Base-by-base conservation (phyloP, 2,113 vertebrate species). In the Notechis scutatus region DNA sequence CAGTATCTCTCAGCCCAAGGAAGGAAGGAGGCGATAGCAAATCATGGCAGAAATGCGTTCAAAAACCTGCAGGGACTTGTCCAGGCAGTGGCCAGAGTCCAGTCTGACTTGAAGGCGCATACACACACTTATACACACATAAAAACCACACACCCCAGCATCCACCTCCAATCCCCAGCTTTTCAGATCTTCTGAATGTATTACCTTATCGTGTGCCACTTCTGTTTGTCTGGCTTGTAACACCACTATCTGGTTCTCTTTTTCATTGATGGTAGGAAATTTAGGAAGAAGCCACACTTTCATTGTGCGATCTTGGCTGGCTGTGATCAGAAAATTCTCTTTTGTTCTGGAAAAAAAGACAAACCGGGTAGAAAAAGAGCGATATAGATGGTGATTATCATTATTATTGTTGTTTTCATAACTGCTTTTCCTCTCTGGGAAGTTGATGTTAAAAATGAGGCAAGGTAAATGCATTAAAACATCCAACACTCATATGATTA, bases 251-350 rank as follows among this genome's bases (percentile, higher is more conserved):
- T 39, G 24, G 29, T 59, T 23, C 12, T 47, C 42, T 50, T 93
- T 92, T 10, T 93, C 93, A 92, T 95, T 94, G 14, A 95, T 92
- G 0, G 95, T 55, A 42, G 98, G 93, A 45, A 95, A 94, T 74
- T 97, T 97, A 0, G 99, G 98, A 29, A 99, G 97, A 26, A 97
- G 97, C 99, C 99, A 99, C 54, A 99, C 95, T 96, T 99, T 99
- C 87, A 99, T 95, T 0, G 99, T 99, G 45, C 98, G 99, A 97
- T 99, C 99, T 96, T 99, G 99, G 96, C 99, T 99, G 92, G 99
- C 99, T 0, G 99, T 99, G 29, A 98, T 98, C 81, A 99, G 4
- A 45, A 99, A 99, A 45, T 95, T 97, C 24, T 98, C 98, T 94
- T 99, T 99, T 95, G 99, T 90, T 93, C 99, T 99, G 93, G 0